These are phyloP conservation scores for Alca torda DNA, from an alignment of 2,797 vertebrate species.

Conservation along the genomic window DNA sequence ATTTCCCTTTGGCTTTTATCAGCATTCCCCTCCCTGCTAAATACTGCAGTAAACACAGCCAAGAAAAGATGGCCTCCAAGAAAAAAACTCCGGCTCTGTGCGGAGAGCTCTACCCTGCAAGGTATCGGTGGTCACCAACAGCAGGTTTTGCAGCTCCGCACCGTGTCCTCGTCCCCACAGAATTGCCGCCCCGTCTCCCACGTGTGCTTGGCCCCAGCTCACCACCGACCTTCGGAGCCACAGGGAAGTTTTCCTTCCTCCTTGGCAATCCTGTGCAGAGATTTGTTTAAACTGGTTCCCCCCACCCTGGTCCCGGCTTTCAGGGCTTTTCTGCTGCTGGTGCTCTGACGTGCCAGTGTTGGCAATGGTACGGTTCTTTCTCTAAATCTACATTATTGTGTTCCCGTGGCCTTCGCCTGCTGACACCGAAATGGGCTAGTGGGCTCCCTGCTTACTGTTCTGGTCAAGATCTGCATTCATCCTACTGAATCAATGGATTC, in stretches of 20 bases:
- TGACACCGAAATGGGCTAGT: fast-evolving
- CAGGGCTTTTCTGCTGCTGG: not conserved
- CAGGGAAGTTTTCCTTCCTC: not conserved
- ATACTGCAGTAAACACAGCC: not conserved
- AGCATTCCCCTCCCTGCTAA: not conserved
- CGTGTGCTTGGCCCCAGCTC: not conserved
- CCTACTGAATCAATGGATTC: not conserved
- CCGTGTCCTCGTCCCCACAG: not conserved
- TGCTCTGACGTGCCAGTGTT: not conserved
- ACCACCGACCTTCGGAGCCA: not conserved
- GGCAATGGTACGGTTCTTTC: fast-evolving
- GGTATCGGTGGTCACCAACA: fast-evolving
- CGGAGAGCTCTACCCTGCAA: not conserved
- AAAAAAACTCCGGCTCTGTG: not conserved
- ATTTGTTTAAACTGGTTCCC: too few relatives aligned
- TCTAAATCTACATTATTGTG: too few relatives aligned
- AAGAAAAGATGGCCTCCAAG: not conserved
- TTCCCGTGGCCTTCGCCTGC: not conserved
- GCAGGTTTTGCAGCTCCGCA: fast-evolving
- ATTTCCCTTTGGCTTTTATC: not conserved
- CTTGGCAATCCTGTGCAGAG: fast-evolving
- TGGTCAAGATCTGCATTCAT: fast-evolving
- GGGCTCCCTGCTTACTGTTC: not conserved
- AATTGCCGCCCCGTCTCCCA: fast-evolving
- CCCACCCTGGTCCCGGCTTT: not conserved